A percentile compares a stretch with the other conserved stretches of the same genome.
phyloP scores from a whole-genome alignment of 2,888 invertebrate species.

The Drosophila niveifrons region DNA sequence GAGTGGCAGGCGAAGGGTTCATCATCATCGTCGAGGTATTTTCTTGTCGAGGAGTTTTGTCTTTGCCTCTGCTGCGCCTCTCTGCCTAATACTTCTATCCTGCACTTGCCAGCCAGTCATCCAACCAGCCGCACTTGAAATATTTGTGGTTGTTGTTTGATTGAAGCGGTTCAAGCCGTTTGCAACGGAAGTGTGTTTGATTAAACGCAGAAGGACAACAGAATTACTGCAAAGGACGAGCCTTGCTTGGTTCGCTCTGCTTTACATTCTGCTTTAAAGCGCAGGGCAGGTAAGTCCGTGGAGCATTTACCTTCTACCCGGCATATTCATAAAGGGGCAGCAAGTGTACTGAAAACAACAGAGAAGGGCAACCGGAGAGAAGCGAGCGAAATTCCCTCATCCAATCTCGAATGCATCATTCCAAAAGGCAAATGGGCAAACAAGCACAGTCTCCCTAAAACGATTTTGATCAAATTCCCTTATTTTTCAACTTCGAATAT shows the following conservation, averaged over 20 bases:
- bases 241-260: constrained; percentile 12
- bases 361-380: background rate
- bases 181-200: constrained; percentile 80
- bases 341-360: constrained; percentile 19
- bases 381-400: background rate
- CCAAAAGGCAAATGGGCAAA: background rate
- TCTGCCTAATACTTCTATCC: constrained; percentile 8
- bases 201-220: constrained; percentile 77
- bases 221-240: constrained; percentile 35
- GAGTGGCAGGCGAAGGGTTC: constrained; percentile 77
- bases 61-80: constrained; percentile 44
- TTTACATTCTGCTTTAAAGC: constrained; percentile 51
- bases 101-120: constrained; percentile 69
- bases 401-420: background rate
- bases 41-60: constrained; percentile 79
- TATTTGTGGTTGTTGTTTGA: constrained; percentile 80
- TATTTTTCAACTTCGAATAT: no score
- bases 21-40: constrained; percentile 72
- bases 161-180: constrained; percentile 80
- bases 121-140: constrained; percentile 77
- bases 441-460: background rate
- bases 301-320: background rate
- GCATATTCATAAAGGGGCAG: background rate
- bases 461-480: background rate
- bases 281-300: constrained; percentile 68